phyloP scores from a whole-genome alignment of 1,140 invertebrate genomes.

The Drosophila lacteicornis region DNA sequence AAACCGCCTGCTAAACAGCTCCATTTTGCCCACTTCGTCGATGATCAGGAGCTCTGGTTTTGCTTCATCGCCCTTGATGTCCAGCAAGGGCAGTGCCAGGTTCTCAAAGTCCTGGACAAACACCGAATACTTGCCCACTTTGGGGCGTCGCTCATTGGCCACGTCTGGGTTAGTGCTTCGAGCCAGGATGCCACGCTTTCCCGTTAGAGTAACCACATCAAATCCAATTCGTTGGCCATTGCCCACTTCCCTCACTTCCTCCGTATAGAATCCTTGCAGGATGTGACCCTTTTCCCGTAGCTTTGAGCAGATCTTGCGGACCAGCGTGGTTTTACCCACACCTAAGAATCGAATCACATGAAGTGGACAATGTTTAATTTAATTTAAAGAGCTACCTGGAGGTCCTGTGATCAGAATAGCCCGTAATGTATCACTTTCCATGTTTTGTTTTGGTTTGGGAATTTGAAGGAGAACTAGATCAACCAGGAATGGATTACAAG shows the following conservation, averaged over 20 bases:
- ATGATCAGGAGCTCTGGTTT: slow-evolving; percentile 39
- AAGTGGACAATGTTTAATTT: background rate
- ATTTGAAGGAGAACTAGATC: slow-evolving; percentile 23
- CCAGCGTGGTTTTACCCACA: slow-evolving; percentile 62
- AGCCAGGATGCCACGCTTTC: slow-evolving; percentile 45
- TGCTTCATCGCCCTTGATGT: background rate
- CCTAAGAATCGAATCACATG: slow-evolving; percentile 14
- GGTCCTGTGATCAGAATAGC: slow-evolving; percentile 55
- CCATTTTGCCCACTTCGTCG: slow-evolving; percentile 72
- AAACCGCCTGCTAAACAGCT: slow-evolving; percentile 53
- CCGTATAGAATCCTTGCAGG: slow-evolving; percentile 63
- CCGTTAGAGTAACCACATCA: slow-evolving; percentile 55
- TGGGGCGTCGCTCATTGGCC: slow-evolving; percentile 36
- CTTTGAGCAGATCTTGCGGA: slow-evolving; percentile 44
- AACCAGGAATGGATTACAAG: slow-evolving; percentile 22
- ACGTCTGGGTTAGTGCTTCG: slow-evolving; percentile 3
- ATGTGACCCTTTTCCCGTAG: slow-evolving; percentile 5
- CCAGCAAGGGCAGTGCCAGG: slow-evolving; percentile 35
- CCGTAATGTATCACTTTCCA: slow-evolving; percentile 36
- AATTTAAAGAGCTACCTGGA: slow-evolving; percentile 30
- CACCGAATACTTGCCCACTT: slow-evolving; percentile 64
- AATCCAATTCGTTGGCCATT: slow-evolving; percentile 57
- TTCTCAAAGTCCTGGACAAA: slow-evolving; percentile 60
- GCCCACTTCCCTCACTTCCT: slow-evolving; percentile 37
- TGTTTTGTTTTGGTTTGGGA: background rate